These are phyloP conservation scores for Cylas formicarius DNA, from an alignment of 1,140 invertebrate species.

Conservation along the genomic window DNA sequence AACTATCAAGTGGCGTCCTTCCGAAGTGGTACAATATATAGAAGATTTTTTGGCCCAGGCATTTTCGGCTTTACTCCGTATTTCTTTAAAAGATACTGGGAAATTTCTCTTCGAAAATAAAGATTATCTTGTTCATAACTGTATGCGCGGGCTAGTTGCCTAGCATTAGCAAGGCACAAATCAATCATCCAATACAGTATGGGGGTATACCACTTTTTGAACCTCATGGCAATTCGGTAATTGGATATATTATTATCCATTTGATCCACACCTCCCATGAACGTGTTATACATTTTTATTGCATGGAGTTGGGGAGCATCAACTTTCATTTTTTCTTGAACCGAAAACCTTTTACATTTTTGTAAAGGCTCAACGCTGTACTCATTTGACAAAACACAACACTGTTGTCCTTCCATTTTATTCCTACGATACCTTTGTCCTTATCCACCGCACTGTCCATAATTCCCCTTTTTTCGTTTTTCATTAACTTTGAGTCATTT, in stretches of 20 bases:
- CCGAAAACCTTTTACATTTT: neutral
- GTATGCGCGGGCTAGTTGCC: too few relatives aligned
- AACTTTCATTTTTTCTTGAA: constrained; percentile 2
- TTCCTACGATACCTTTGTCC: neutral
- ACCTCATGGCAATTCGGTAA: neutral
- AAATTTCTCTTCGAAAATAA: too few relatives aligned
- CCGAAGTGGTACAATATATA: too few relatives aligned
- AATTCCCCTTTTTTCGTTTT: neutral
- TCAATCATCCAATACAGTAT: too few relatives aligned
- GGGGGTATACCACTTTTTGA: constrained; percentile 8
- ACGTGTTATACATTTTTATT: neutral
- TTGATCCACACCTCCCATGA: too few relatives aligned
- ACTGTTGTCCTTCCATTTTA: constrained; percentile 10
- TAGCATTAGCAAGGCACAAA: too few relatives aligned
- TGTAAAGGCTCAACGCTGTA: neutral
- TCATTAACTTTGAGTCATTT: neutral
- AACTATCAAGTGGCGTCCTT: too few relatives aligned
- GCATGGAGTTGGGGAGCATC: neutral
- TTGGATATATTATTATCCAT: neutral
- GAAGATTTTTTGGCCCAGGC: too few relatives aligned
- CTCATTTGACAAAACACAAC: neutral
- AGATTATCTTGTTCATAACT: too few relatives aligned
- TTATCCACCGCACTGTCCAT: constrained; percentile 1
- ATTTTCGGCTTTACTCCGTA: too few relatives aligned
- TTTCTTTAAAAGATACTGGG: too few relatives aligned